Conservation (phyloP, 2,797 vertebrate species). For the Sebastes wilsoni region DNA sequence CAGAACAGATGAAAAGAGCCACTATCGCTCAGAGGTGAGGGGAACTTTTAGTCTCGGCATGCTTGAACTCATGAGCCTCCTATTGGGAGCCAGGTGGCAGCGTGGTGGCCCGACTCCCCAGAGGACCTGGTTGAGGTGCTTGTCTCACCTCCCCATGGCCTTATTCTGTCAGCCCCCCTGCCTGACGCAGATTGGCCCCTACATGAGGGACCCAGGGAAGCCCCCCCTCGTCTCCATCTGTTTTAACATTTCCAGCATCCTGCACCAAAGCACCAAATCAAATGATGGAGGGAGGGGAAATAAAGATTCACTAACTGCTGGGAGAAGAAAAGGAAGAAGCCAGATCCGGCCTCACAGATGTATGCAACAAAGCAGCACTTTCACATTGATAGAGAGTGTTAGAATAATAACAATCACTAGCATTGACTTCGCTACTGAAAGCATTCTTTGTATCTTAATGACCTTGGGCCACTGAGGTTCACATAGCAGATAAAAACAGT, state of each 20-base stretch:
- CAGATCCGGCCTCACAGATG: neutral
- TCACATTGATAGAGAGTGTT: conserved; percentile 5
- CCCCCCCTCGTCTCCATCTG: conserved; percentile 81
- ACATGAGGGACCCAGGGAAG: conserved; percentile 67
- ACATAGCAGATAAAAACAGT: neutral
- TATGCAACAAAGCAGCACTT: conserved; percentile 12
- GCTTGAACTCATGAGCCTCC: conserved; percentile 30
- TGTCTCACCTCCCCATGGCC: conserved; percentile 74
- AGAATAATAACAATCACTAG: neutral
- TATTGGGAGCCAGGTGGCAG: conserved; percentile 50
- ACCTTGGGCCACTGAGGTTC: conserved; percentile 29
- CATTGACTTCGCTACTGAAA: neutral
- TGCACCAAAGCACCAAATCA: conserved; percentile 11
- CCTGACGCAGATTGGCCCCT: conserved; percentile 83
- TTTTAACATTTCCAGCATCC: conserved; percentile 60
- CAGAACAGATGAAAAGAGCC: conserved; percentile 28
- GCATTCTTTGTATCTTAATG: conserved; percentile 1
- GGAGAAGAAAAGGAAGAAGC: conserved; percentile 17
- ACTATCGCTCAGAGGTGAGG: neutral
- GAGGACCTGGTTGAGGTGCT: conserved; percentile 38
- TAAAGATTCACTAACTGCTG: conserved; percentile 34
- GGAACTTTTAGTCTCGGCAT: conserved; percentile 13
- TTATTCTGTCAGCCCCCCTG: conserved; percentile 88
- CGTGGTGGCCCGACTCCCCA: conserved; percentile 17
- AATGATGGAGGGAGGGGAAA: conserved; percentile 35